These are phyloP conservation scores for Oreotrochilus melanogaster DNA, from an alignment of 2,113 vertebrate genomes.

Conservation along the genomic window DNA sequence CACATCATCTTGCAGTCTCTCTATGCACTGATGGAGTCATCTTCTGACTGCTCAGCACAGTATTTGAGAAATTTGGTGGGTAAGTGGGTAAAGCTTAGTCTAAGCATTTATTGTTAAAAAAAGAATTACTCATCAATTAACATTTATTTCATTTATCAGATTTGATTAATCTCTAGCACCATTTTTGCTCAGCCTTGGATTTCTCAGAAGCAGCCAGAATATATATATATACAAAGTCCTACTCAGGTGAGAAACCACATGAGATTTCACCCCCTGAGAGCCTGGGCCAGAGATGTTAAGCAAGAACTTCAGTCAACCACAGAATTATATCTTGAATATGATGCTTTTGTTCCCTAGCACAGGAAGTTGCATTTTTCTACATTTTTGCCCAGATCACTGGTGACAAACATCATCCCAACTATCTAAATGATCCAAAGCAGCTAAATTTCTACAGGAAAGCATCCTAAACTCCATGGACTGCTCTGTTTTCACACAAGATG, in stretches of 20 bases:
- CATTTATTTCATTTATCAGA: neutral
- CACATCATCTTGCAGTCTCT: neutral
- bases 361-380: neutral
- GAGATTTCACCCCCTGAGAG: neutral
- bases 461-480: neutral
- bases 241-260: neutral
- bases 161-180: neutral
- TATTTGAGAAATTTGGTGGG: neutral
- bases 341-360: neutral
- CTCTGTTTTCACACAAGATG: neutral
- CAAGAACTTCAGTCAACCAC: neutral
- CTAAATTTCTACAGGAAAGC: neutral
- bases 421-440: neutral
- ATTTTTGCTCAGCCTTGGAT: neutral
- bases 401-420: neutral
- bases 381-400: neutral
- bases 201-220: neutral
- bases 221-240: neutral
- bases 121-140: neutral
- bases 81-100: neutral
- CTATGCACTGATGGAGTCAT: neutral
- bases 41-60: neutral
- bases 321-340: neutral
- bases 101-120: neutral
- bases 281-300: neutral